A percentile compares a stretch with the other conserved stretches of the same genome.
phyloP scores from a whole-genome alignment of 2,797 vertebrate species.

The Neosilurus hyrtlii region DNA sequence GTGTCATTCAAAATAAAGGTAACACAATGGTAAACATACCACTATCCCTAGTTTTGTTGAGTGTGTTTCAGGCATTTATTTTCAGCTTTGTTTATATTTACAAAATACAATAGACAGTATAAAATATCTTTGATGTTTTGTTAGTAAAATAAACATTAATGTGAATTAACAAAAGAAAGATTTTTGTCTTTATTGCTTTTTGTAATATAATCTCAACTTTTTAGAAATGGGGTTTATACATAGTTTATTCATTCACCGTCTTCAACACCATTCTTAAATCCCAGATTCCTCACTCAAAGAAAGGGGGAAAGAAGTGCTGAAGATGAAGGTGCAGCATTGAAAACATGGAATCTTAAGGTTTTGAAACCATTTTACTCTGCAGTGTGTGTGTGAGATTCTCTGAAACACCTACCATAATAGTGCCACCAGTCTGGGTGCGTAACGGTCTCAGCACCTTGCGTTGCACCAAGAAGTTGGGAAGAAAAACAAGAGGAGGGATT shows the following conservation, averaged over 20 bases:
- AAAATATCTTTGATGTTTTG: no score
- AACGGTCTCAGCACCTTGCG: conserved; percentile 87
- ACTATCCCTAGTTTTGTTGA: no score
- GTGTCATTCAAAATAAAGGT: no score
- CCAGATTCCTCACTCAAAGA: background rate
- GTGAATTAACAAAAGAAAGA: no score
- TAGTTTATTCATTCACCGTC: background rate
- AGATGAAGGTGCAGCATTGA: background rate
- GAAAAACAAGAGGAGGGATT: conserved; percentile 88
- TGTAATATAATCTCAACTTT: no score
- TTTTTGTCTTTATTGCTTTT: no score
- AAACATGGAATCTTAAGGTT: background rate
- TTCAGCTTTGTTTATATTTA: no score
- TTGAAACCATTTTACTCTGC: background rate
- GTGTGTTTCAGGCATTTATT: no score
- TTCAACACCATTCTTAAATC: background rate
- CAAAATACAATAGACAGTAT: no score
- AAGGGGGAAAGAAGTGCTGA: background rate
- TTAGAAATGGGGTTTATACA: no score
- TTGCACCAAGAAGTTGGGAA: conserved; percentile 94
- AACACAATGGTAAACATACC: no score
- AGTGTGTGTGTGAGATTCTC: background rate
- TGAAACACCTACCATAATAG: conserved; percentile 84
- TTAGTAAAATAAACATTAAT: no score
- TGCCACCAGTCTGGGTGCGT: conserved; percentile 91